Conservation (phyloP, 2,888 invertebrate genomes). For the Lymantria dispar region DNA sequence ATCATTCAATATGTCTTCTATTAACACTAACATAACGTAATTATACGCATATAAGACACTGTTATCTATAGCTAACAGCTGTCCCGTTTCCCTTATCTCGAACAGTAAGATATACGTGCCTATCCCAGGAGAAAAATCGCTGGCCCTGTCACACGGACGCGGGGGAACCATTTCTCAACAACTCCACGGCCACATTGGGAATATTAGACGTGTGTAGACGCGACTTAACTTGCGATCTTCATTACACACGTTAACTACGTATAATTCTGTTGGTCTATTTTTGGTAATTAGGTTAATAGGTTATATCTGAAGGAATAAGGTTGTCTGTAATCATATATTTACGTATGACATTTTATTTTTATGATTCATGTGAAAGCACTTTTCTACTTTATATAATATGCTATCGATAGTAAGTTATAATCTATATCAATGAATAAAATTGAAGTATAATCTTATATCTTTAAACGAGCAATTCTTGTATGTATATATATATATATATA, state of each 20-base stretch:
- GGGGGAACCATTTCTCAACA: constrained; percentile 56
- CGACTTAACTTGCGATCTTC: constrained; percentile 33
- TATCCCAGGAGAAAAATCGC: constrained; percentile 67
- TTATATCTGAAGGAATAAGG: background rate
- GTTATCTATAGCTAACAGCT: constrained; percentile 42
- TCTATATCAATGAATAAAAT: too few species aligned
- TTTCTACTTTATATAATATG: too few species aligned
- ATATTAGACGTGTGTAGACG: constrained; percentile 49
- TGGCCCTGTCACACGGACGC: constrained; percentile 50
- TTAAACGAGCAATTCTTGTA: too few species aligned
- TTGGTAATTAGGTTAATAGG: constrained; percentile 5
- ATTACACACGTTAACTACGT: constrained; percentile 34
- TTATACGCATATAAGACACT: constrained; percentile 21
- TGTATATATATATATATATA: too few species aligned
- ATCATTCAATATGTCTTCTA: background rate
- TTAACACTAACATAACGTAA: constrained; percentile 13
- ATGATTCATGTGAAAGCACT: too few species aligned
- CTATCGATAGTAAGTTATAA: too few species aligned
- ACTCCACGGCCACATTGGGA: constrained; percentile 39
- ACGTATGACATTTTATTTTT: too few species aligned
- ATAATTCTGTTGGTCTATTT: constrained; percentile 25
- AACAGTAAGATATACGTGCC: constrained; percentile 48
- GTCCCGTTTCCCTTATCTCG: constrained; percentile 48
- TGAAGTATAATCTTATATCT: too few species aligned
- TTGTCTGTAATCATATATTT: too few species aligned